A percentile compares a stretch with the other conserved stretches of the same genome.
Evolutionary conservation across 23 tunicate genomes (phyloP).

Genomic region (Botrylloides violaceus): DNA sequence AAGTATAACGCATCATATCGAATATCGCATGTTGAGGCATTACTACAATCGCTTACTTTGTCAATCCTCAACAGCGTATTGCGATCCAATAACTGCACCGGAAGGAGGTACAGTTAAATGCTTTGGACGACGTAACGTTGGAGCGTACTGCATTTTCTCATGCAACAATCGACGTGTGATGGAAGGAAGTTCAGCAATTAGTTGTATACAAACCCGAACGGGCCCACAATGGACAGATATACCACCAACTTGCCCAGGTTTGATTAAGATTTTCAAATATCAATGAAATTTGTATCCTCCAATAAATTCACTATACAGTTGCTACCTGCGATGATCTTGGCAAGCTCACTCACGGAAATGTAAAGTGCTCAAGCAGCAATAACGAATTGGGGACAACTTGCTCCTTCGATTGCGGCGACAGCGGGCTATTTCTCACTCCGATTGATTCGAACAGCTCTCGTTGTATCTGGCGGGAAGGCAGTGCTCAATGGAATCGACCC

Average conservation of each 20-base stretch:
- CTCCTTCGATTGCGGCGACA: not conserved
- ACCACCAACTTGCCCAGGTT: not conserved
- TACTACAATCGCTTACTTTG: too few species aligned
- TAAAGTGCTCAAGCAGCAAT: not conserved
- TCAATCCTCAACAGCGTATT: not conserved
- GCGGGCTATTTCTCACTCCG: not conserved
- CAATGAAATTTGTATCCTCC: not conserved
- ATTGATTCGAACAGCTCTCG: not conserved
- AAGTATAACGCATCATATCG: not conserved
- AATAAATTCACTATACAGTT: not conserved
- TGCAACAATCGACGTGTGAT: not conserved
- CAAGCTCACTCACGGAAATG: not conserved
- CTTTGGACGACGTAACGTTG: not conserved
- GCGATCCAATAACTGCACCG: not conserved
- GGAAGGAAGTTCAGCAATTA: not conserved
- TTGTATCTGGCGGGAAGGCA: not conserved
- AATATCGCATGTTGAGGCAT: too few species aligned
- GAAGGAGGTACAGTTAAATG: not conserved
- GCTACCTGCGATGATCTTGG: not conserved
- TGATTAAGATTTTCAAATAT: not conserved
- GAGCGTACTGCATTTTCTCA: not conserved
- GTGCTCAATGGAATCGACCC: not conserved
- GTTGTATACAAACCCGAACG: not conserved
- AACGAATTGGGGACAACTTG: not conserved
- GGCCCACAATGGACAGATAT: not conserved